Evolutionary conservation across 1,140 invertebrate genomes (phyloP), one percentile per base, ranked within the genome.

Genomic region (Atta colombica): DNA sequence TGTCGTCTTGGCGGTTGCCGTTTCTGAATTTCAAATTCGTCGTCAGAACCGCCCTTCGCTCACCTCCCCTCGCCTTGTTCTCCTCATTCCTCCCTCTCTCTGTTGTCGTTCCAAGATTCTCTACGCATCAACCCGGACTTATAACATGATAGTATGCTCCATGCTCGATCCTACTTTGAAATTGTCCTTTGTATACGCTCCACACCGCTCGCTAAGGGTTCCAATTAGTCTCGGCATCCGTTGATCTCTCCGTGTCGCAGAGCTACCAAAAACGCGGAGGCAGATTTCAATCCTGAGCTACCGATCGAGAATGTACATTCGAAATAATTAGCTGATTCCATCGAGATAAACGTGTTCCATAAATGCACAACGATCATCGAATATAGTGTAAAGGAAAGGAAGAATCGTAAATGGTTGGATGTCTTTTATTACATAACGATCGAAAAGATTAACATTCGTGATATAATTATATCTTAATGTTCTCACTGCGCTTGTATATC

Each of bases 241-340:
- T 18, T 94, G 93, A 93, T 93, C 91, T 93, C 91, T 85, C 87
- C 89, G 53, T 89, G 65, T 55, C 87, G 88, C 53, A 28, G 77
- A 90, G 90, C 93, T 92, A 92, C 93, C 93, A 89, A 91, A 94
- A 94, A 94, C 93, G 91, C 92, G 91, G 90, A 90, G 90, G 80
- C 85, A 82, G 90, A 92, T 93, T 94, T 94, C 93, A 94, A 94
- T 94, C 92, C 92, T 25, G 25, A 25, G 14, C 68, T 51, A 35
- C 45, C 93, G 94, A 95, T 94, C 93, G 94, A 87, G 93, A 93
- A 94, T 92, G 93, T 91, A 93, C 94, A 95, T 94, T 95, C 93
- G 92, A 95, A 95, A 95, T 95, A 95, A 95, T 95, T 95, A 95
- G 94, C 94, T 94, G 94, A 95, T 95, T 92, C 88, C 87, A 89